These are phyloP conservation scores for Drosophila neonasuta DNA, from an alignment of 2,888 invertebrate genomes.

Conservation along the genomic window DNA sequence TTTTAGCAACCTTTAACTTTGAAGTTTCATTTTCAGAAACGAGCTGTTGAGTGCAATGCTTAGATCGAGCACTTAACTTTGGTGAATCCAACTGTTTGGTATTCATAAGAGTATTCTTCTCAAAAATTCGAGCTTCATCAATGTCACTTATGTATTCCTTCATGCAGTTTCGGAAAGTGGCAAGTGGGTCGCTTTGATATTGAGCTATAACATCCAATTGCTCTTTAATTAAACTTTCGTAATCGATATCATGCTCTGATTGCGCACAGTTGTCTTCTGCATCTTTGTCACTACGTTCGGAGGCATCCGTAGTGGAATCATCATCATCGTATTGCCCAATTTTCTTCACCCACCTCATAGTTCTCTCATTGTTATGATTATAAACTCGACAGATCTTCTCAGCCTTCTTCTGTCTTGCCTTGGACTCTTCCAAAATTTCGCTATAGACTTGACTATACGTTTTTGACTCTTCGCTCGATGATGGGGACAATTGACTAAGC, in stretches of 20 bases:
- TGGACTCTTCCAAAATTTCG: conserved; percentile 61
- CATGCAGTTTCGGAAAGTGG: conserved; percentile 2
- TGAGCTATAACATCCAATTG: conserved; percentile 15
- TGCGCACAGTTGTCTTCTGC: conserved; percentile 3
- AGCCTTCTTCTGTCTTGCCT: conserved; percentile 45
- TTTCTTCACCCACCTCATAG: conserved; percentile 33
- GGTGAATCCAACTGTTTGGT: not conserved
- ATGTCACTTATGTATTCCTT: conserved; percentile 6
- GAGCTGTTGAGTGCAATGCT: not conserved
- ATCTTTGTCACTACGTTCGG: conserved; percentile 11
- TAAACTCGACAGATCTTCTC: conserved; percentile 37
- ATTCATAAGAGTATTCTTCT: not conserved
- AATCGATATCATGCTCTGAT: not conserved
- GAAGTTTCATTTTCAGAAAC: not conserved
- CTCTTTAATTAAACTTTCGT: conserved; percentile 10
- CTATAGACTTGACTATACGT: conserved; percentile 61
- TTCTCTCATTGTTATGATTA: conserved; percentile 24
- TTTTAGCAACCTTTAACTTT: not conserved
- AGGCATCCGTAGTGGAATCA: conserved; percentile 19
- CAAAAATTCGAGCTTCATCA: not conserved
- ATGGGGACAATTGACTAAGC: conserved; percentile 22
- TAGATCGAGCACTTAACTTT: not conserved
- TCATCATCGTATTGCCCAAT: conserved; percentile 9
- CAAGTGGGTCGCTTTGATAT: conserved; percentile 3
- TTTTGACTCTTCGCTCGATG: conserved; percentile 54